Evolutionary conservation across 2,888 invertebrate genomes (phyloP).

Genomic region (Drosophila mettleri): DNA sequence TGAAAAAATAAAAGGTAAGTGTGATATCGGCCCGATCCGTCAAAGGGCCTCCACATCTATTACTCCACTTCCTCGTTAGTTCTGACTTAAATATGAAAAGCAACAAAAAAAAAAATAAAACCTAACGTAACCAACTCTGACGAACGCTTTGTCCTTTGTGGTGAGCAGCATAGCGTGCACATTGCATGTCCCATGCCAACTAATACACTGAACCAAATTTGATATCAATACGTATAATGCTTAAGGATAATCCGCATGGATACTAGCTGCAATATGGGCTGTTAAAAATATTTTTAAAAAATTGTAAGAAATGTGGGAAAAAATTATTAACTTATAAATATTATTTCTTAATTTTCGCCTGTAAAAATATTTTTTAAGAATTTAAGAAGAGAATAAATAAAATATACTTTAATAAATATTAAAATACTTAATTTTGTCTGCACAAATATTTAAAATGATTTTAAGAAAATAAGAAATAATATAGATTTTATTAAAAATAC

Average conservation of each 20-base stretch:
- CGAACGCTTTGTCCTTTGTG: slow-evolving; percentile 74
- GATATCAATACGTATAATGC: not conserved
- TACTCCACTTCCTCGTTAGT: not conserved
- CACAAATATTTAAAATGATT: no score
- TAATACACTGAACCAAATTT: slow-evolving; percentile 13
- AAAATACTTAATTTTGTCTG: no score
- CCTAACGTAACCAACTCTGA: slow-evolving; percentile 21
- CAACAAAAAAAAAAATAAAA: not conserved
- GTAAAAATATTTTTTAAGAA: no score
- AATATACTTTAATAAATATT: no score
- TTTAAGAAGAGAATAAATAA: no score
- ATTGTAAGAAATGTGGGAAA: no score
- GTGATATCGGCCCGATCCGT: slow-evolving; percentile 69
- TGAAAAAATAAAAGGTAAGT: slow-evolving; percentile 79
- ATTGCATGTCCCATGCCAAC: slow-evolving; percentile 46
- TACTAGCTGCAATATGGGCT: no score
- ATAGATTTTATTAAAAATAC: no score
- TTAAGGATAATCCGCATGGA: not conserved
- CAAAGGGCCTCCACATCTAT: not conserved
- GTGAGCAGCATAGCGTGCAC: slow-evolving; percentile 62
- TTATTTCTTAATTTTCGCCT: no score
- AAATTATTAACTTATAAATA: no score
- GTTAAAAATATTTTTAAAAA: no score
- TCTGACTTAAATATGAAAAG: slow-evolving; percentile 4
- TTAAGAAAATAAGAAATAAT: no score